Evolutionary conservation across 2,113 vertebrate species (phyloP).

Genomic region (Triplophysa tibetana): DNA sequence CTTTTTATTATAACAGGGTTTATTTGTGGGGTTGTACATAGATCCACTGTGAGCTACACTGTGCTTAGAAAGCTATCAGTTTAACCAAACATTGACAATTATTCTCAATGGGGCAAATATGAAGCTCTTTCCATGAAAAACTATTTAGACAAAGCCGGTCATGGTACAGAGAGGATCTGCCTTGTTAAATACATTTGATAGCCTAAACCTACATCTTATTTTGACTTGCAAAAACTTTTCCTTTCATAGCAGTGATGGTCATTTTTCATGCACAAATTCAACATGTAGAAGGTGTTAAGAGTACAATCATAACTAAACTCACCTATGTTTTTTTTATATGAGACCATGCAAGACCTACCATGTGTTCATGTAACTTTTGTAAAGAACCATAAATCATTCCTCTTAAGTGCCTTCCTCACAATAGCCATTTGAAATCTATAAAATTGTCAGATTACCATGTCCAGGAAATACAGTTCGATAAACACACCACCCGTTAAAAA

Average conservation of each 20-base stretch:
- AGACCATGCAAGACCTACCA: not conserved
- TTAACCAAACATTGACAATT: constrained; percentile 48
- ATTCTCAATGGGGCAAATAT: constrained; percentile 63
- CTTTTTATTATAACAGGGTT: constrained; percentile 63
- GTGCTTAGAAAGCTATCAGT: constrained; percentile 58
- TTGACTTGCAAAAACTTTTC: not conserved
- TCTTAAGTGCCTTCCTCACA: constrained; percentile 75
- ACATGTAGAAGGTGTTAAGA: not conserved
- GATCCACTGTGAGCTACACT: constrained; percentile 52
- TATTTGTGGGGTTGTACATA: constrained; percentile 71
- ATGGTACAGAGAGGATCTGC: constrained; percentile 57
- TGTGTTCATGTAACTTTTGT: constrained; percentile 49
- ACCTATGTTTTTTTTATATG: not conserved
- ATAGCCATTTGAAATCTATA: not conserved
- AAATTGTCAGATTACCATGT: too few relatives aligned
- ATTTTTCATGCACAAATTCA: constrained; percentile 30
- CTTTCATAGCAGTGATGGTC: not conserved
- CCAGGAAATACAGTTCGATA: too few relatives aligned
- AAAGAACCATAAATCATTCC: constrained; percentile 66
- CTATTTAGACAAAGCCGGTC: not conserved
- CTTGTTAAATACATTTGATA: constrained; percentile 33
- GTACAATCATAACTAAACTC: constrained; percentile 18
- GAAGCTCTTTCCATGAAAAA: constrained; percentile 71
- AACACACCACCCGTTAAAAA: too few relatives aligned
- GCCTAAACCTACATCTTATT: not conserved